Percentiles rank a stretch among this genome's conserved stretches.
Conservation (phyloP, 2,888 invertebrate species). For the Empis stercorea region DNA sequence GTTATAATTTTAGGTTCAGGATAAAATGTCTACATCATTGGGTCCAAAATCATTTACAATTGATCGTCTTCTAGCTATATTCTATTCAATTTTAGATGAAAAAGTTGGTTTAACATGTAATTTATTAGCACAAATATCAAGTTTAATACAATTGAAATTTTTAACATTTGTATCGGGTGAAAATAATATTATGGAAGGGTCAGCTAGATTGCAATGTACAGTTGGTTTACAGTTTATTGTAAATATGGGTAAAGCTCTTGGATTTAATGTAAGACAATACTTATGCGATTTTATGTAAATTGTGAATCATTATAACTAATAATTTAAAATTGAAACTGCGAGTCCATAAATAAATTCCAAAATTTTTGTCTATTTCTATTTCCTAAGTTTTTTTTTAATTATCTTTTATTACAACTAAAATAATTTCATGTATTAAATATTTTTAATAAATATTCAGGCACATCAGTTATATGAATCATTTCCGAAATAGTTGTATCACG, state of each 20-base stretch:
- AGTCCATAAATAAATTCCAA: not conserved
- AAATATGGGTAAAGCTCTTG: constrained; percentile 61
- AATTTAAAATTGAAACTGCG: not conserved
- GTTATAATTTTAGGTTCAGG: constrained; percentile 29
- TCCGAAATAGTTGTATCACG: constrained; percentile 58
- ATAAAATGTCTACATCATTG: constrained; percentile 51
- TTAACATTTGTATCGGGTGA: constrained; percentile 57
- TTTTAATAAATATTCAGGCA: constrained; percentile 45
- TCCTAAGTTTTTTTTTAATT: too few relatives aligned
- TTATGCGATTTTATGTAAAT: constrained; percentile 52
- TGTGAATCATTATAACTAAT: not conserved
- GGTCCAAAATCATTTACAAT: constrained; percentile 76
- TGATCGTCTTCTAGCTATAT: constrained; percentile 73
- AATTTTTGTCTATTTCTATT: too few relatives aligned
- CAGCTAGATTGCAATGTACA: constrained; percentile 76
- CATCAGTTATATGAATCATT: constrained; percentile 53
- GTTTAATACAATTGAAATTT: constrained; percentile 70
- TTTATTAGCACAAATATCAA: constrained; percentile 75
- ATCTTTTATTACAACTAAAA: too few relatives aligned
- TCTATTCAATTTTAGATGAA: constrained; percentile 76
- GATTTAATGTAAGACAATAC: constrained; percentile 64
- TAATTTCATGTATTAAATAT: constrained; percentile 29
- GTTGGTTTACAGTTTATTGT: constrained; percentile 70
- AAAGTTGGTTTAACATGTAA: constrained; percentile 75
- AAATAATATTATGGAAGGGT: constrained; percentile 52